Base-by-base conservation (phyloP, 2,113 vertebrate genomes). In the Pongo abelii region DNA sequence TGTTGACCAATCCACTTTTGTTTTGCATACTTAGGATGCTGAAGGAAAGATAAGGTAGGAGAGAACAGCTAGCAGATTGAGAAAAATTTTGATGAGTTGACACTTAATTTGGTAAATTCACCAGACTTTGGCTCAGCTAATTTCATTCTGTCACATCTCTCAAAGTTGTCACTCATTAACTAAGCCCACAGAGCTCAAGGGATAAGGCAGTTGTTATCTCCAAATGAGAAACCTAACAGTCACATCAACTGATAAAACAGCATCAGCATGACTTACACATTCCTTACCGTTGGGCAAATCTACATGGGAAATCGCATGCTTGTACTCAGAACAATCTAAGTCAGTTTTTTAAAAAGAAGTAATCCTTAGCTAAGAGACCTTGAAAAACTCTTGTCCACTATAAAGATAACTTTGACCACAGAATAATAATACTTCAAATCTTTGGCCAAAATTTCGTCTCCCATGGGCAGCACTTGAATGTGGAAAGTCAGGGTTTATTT, bases 321-420 rank as follows among this genome's bases (percentile, higher is more conserved):
- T 93, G 8, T 23, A 16, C 43, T 91, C 83, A 86, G 17, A 93
- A n/a, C 67, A 74, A 22, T 1, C 38, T 25, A 8, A 61, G 46
- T 96, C n/a, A 17, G 0, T 59, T 96, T 96, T 88, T 48, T 32
- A 78, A 84, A 86, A 69, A 79, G 87, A 90, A 97, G 70, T 87
- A 16, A 50, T 80, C 40, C 40, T 61, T 14, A 69, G 10, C 72
- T 89, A 61, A 81, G 11, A 72, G 27, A 94, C 48, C 22, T 81
- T 84, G 48, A 48, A 84, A 84, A 92, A 72, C 30, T 70, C 84
- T 43, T 81, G 35, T 57, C 9, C 14, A 84, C 46, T 61, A 0
- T 50, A 50, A 72, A 86, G 50, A 46, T 80, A n/a, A 77, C 23
- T 72, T 80, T 72, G 89, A 77, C 55, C 87, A 77, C 6, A 74